phyloP scores from a whole-genome alignment of 2,113 vertebrate genomes.

The Ciconia maguari region DNA sequence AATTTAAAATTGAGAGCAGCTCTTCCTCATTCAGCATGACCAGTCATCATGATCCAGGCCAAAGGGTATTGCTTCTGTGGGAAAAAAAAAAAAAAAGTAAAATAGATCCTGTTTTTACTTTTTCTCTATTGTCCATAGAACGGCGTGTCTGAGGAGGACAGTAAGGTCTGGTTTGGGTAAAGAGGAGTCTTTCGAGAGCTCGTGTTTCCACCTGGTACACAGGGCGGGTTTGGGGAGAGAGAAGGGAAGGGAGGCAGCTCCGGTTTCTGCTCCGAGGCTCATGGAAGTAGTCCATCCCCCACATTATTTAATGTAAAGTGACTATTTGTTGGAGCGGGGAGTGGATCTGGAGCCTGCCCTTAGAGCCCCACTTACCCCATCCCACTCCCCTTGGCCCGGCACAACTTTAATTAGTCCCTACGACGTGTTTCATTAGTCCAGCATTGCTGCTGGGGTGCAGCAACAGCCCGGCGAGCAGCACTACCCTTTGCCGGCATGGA shows the following conservation, averaged over 20 bases:
- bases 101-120: background rate
- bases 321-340: background rate
- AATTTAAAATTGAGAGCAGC: background rate
- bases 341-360: background rate
- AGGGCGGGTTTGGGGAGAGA: background rate
- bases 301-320: accelerated
- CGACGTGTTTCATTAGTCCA: background rate
- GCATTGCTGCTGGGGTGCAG: background rate
- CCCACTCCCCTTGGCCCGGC: background rate
- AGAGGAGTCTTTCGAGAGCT: background rate
- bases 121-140: background rate
- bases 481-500: background rate
- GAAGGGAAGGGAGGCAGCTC: background rate
- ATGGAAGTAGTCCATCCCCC: background rate
- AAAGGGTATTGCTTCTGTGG: background rate
- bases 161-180: background rate
- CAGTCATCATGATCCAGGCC: background rate
- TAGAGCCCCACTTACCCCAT: background rate
- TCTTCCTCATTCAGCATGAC: background rate
- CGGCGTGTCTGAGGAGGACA: background rate
- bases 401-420: background rate
- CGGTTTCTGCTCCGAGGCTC: background rate
- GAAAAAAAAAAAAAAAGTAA: background rate
- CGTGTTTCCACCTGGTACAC: background rate
- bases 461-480: background rate